Conservation (phyloP, 1,140 invertebrate species). For the Drosophila teissieri region DNA sequence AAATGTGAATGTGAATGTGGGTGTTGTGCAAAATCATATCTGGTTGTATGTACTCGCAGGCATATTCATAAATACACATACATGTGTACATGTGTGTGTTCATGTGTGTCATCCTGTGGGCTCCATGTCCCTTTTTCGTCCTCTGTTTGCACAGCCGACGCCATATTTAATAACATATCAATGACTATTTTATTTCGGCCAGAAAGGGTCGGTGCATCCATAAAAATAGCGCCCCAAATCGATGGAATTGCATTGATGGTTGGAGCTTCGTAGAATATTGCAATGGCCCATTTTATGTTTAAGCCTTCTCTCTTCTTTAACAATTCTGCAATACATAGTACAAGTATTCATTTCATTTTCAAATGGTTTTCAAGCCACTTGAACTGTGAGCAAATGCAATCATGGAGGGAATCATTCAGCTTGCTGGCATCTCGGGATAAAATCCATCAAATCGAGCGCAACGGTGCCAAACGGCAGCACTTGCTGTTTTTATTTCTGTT, state of each 20-base stretch:
- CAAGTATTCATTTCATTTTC: too few relatives aligned
- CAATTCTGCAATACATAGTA: too few relatives aligned
- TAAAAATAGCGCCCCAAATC: constrained; percentile 12
- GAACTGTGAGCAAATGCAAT: constrained; percentile 1
- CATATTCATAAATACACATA: constrained; percentile 45
- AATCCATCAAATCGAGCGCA: constrained; percentile 32
- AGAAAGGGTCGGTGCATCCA: background rate
- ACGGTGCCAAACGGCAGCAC: constrained; percentile 39
- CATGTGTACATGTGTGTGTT: too few relatives aligned
- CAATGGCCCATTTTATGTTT: constrained; percentile 14
- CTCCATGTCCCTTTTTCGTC: constrained; percentile 13
- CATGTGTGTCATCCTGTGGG: constrained; percentile 30
- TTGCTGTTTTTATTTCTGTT: constrained; percentile 15
- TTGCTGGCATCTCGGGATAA: constrained; percentile 8
- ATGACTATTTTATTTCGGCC: constrained; percentile 63
- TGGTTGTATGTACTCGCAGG: constrained; percentile 5
- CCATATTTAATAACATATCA: constrained; percentile 78
- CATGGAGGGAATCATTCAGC: background rate
- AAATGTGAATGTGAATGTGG: constrained; percentile 13
- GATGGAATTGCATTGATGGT: constrained; percentile 10
- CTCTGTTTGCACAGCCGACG: constrained; percentile 60
- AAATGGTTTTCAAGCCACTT: background rate
- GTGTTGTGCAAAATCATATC: constrained; percentile 12
- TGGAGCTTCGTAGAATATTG: constrained; percentile 8
- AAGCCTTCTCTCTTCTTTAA: background rate